These are phyloP conservation scores for Gadopsis marmoratus DNA, from an alignment of 2,797 vertebrate genomes.

Conservation along the genomic window DNA sequence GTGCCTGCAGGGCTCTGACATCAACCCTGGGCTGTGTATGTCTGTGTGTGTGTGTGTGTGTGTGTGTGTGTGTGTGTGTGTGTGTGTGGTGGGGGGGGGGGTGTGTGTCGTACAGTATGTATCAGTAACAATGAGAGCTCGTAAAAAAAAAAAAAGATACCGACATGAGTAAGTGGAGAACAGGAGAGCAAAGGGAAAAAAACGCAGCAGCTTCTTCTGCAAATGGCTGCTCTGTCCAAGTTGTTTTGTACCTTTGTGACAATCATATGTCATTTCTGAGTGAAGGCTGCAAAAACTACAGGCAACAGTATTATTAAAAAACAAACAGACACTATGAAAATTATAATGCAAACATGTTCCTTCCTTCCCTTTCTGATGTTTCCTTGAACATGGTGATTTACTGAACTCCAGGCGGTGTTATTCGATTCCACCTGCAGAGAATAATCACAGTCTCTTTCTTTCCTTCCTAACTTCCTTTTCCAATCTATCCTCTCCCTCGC, in stretches of 20 bases:
- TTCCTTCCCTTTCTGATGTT: conserved; percentile 45
- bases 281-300: conserved; percentile 10
- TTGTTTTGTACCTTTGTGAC: not conserved
- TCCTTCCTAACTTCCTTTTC: conserved; percentile 26
- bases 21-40: conserved; percentile 36
- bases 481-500: conserved; percentile 1
- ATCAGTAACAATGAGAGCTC: conserved; percentile 34
- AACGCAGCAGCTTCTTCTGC: conserved; percentile 2
- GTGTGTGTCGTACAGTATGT: conserved; percentile 3
- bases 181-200: not conserved
- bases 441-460: conserved; percentile 61
- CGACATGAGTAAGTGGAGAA: conserved; percentile 21
- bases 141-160: conserved; percentile 32
- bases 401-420: conserved; percentile 48
- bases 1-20: conserved; percentile 60
- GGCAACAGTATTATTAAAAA: conserved; percentile 22
- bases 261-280: conserved; percentile 15
- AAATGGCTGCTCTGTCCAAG: conserved; percentile 3
- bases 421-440: conserved; percentile 64
- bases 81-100: too few relatives aligned
- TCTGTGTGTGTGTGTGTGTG: not conserved
- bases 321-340: conserved; percentile 24
- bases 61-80: conserved; percentile 16
- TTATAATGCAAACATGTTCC: conserved; percentile 42
- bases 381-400: conserved; percentile 52